A percentile compares a stretch with the other conserved stretches of the same genome.
phyloP scores from a whole-genome alignment of 2,888 invertebrate species.

The Stictocephala bisonia region DNA sequence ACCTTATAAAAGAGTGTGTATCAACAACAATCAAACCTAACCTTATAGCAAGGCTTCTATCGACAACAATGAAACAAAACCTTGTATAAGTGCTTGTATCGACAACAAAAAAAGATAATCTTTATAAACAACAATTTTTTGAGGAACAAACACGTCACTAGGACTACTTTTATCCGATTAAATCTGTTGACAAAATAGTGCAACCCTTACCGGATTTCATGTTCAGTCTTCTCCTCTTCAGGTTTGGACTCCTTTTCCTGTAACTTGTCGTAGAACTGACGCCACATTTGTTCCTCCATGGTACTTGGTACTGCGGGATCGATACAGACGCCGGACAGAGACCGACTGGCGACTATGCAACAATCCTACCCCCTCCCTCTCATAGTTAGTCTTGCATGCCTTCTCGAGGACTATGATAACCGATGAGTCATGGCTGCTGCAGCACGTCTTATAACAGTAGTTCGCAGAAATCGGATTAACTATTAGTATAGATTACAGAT shows the following conservation, averaged over 20 bases:
- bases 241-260: slow-evolving; percentile 71
- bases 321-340: not conserved
- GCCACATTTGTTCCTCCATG: slow-evolving; percentile 81
- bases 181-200: too few species aligned
- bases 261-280: slow-evolving; percentile 71
- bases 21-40: too few species aligned
- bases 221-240: slow-evolving; percentile 67
- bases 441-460: too few species aligned
- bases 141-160: not conserved
- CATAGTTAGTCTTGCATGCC: too few species aligned
- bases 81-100: not conserved
- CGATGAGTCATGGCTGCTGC: slow-evolving; percentile 7
- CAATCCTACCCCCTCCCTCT: not conserved
- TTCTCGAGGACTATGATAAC: not conserved
- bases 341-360: not conserved
- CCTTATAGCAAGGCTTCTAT: too few species aligned
- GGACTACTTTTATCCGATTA: too few species aligned
- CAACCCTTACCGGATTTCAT: slow-evolving; percentile 62
- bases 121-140: not conserved
- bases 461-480: too few species aligned
- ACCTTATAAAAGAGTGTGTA: too few species aligned
- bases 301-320: not conserved
- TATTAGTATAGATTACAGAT: too few species aligned
- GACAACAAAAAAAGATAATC: not conserved
- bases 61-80: too few species aligned